Percentiles rank a stretch among this genome's conserved stretches.
Conservation (phyloP, 1,140 invertebrate species). For the Atta texana region DNA sequence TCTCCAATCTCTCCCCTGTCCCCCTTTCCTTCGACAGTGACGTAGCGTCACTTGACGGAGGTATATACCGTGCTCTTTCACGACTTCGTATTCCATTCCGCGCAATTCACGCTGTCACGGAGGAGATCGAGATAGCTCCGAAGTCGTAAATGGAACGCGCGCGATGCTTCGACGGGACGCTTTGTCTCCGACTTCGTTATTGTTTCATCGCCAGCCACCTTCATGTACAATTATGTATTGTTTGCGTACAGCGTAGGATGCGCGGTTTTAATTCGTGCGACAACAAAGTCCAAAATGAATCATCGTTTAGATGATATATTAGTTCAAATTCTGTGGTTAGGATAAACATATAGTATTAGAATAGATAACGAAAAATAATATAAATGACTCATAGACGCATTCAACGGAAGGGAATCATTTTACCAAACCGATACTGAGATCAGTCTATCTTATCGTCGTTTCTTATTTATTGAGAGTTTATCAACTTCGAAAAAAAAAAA, state of each 20-base stretch:
- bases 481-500: background rate
- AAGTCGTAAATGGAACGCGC: conserved; percentile 25
- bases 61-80: conserved; percentile 18
- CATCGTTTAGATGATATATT: conserved; percentile 1
- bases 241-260: background rate
- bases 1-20: background rate
- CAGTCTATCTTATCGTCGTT: background rate
- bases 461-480: background rate
- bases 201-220: conserved; percentile 6
- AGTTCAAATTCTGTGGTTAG: background rate
- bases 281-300: conserved; percentile 30
- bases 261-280: conserved; percentile 24
- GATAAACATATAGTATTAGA: background rate
- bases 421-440: background rate
- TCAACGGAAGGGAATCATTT: conserved; percentile 23
- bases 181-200: conserved; percentile 41
- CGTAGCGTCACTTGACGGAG: conserved; percentile 12
- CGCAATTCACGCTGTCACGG: conserved; percentile 14
- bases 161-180: background rate
- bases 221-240: background rate
- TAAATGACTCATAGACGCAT: background rate
- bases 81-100: background rate
- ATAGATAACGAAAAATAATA: conserved; percentile 30
- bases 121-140: background rate
- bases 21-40: conserved; percentile 29